These are phyloP conservation scores for Temnopleurus reevesii DNA, from an alignment of 53 echinoderm and acorn worm species.

Conservation along the genomic window DNA sequence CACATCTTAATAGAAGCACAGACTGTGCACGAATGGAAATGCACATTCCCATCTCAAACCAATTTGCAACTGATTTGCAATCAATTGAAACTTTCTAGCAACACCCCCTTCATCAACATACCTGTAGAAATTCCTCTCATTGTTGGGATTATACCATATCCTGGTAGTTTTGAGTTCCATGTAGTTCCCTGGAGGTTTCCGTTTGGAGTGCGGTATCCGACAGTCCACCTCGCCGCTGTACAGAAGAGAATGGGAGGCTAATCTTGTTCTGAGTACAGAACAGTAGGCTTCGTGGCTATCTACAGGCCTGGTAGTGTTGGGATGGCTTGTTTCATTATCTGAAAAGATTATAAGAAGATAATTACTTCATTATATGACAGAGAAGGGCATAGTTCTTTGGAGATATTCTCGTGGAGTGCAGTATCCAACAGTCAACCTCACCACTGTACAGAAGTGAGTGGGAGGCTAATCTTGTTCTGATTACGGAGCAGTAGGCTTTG, in stretches of 20 bases:
- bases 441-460: slow-evolving; percentile 80
- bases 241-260: slow-evolving; percentile 67
- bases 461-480: slow-evolving; percentile 63
- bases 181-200: slow-evolving; percentile 71
- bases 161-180: slow-evolving; percentile 89
- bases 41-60: too few relatives aligned
- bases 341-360: neutral
- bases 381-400: slow-evolving; percentile 81
- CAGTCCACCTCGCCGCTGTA: slow-evolving; percentile 93
- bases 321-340: slow-evolving; percentile 66
- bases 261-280: slow-evolving; percentile 67
- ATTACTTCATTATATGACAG: too few relatives aligned
- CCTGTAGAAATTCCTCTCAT: slow-evolving; percentile 88
- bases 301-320: slow-evolving; percentile 74
- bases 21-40: too few relatives aligned
- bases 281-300: slow-evolving; percentile 86
- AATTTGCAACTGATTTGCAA: too few relatives aligned
- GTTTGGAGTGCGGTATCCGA: slow-evolving; percentile 45
- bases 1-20: too few relatives aligned
- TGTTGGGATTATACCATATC: slow-evolving; percentile 72
- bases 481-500: slow-evolving; percentile 81
- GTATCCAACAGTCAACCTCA: slow-evolving; percentile 79
- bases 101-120: too few relatives aligned
- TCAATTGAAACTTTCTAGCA: too few relatives aligned
- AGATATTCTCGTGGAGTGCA: slow-evolving; percentile 48